phyloP scores from a whole-genome alignment of 2,888 invertebrate species.

The Sinelater perroti region DNA sequence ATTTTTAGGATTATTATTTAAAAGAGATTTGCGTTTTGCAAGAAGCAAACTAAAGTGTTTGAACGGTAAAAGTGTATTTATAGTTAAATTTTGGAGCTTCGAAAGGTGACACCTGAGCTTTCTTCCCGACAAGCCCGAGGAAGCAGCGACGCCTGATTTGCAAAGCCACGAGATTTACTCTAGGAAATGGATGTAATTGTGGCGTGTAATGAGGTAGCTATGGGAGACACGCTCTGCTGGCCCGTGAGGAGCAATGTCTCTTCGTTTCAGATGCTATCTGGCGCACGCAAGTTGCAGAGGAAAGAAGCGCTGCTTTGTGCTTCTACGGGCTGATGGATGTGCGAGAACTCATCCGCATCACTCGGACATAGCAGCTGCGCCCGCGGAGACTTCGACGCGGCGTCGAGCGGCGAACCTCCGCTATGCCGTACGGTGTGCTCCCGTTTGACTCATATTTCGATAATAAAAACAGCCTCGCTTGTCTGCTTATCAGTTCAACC shows the following conservation, averaged over 20 bases:
- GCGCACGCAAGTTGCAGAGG: constrained; percentile 48
- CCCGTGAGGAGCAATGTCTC: constrained; percentile 56
- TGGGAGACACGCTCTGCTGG: constrained; percentile 57
- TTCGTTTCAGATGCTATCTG: constrained; percentile 49
- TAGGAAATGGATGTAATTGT: constrained; percentile 53
- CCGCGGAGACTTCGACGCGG: not conserved
- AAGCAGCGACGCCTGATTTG: no score
- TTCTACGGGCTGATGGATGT: constrained; percentile 15
- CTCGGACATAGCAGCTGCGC: not conserved
- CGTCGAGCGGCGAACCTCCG: not conserved
- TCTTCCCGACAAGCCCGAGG: no score
- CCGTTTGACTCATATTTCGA: not conserved
- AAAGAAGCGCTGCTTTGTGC: constrained; percentile 18
- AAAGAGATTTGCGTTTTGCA: no score
- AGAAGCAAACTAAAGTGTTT: no score
- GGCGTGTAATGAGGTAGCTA: constrained; percentile 57
- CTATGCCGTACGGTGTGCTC: not conserved
- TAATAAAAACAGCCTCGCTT: not conserved
- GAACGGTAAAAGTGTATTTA: no score
- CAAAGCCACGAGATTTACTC: constrained; percentile 31
- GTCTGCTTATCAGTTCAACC: no score
- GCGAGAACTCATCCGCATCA: constrained; percentile 22
- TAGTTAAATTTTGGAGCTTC: no score
- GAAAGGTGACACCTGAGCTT: no score
- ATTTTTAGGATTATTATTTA: no score